Evolutionary conservation across 1,140 invertebrate genomes (phyloP).

Genomic region (Aphidius ervi): DNA sequence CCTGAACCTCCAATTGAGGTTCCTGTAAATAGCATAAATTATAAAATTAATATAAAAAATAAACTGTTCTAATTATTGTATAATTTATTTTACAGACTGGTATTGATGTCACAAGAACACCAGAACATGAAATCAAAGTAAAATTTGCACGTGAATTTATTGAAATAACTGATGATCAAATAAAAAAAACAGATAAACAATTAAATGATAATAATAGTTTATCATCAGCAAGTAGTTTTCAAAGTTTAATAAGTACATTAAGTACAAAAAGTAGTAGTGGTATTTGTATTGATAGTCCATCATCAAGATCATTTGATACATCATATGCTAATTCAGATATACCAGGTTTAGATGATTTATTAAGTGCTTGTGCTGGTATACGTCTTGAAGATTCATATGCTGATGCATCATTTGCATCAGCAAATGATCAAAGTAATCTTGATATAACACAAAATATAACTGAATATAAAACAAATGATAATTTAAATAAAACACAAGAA

Average conservation of each 20-base stretch:
- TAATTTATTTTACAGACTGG: constrained; percentile 29
- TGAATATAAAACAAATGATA: no score
- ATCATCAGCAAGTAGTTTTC: constrained; percentile 41
- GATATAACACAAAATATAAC: no score
- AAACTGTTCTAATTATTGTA: constrained; percentile 1
- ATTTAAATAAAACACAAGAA: constrained; percentile 6
- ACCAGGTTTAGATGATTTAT: constrained; percentile 38
- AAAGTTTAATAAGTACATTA: constrained; percentile 36
- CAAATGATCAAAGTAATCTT: constrained; percentile 24
- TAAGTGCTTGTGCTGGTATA: constrained; percentile 34
- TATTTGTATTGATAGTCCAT: constrained; percentile 30
- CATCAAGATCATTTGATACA: constrained; percentile 16
- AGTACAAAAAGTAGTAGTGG: constrained; percentile 39
- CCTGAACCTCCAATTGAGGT: constrained; percentile 30
- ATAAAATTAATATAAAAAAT: constrained; percentile 6
- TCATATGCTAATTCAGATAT: constrained; percentile 36
- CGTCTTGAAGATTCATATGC: constrained; percentile 25
- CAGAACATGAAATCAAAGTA: constrained; percentile 41
- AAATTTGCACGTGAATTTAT: constrained; percentile 37
- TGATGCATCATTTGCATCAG: constrained; percentile 39
- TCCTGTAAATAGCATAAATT: not conserved
- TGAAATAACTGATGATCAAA: constrained; percentile 26
- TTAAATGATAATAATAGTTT: constrained; percentile 27
- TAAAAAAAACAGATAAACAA: constrained; percentile 6
- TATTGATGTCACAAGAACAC: constrained; percentile 25